Conservation (phyloP, 2,797 vertebrate genomes). For the Poeciliopsis infans region DNA sequence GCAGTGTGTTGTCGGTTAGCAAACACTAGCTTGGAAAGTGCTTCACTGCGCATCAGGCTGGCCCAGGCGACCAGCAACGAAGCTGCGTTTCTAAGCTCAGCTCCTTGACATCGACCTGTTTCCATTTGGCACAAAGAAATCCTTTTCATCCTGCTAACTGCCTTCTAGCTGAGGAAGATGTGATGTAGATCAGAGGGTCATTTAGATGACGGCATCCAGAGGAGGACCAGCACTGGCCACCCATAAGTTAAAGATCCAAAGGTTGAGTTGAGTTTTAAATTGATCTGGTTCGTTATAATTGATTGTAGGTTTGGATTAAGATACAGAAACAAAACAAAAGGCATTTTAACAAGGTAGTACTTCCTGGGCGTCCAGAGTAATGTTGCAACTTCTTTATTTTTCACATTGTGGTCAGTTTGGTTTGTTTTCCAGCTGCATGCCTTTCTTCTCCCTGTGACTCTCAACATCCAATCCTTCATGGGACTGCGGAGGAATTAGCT, state of each 20-base stretch:
- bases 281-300: not conserved
- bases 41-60: too few relatives aligned
- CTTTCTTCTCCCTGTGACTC: slow-evolving; percentile 21
- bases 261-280: not conserved
- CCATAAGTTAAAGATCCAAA: not conserved
- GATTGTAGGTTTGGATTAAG: not conserved
- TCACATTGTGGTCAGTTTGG: slow-evolving; percentile 3
- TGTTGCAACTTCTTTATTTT: not conserved
- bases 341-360: not conserved
- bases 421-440: slow-evolving; percentile 44
- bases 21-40: too few relatives aligned
- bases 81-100: not conserved
- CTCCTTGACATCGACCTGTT: not conserved
- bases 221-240: not conserved
- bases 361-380: not conserved
- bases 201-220: not conserved
- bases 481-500: slow-evolving; percentile 36
- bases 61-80: too few relatives aligned
- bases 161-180: not conserved
- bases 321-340: not conserved
- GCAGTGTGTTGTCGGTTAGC: too few relatives aligned
- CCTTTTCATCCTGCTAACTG: not conserved
- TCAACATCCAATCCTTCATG: slow-evolving; percentile 27
- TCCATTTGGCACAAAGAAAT: not conserved
- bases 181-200: not conserved